These are phyloP conservation scores for Poeciliopsis turrubarensis DNA, from an alignment of 2,113 vertebrate species.

Conservation along the genomic window DNA sequence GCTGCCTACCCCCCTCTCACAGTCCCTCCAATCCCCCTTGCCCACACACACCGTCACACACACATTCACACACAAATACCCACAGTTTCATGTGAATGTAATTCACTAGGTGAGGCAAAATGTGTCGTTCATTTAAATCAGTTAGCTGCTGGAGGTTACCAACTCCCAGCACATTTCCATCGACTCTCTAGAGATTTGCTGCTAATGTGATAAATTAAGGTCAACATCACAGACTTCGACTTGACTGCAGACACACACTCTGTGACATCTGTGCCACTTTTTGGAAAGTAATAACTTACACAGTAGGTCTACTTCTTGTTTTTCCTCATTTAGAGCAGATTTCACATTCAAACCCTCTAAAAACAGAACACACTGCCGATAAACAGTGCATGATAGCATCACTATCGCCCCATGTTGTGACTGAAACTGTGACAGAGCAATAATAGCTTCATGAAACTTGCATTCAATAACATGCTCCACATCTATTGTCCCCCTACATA, in stretches of 20 bases:
- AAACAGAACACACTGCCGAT: neutral
- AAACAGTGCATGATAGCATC: neutral
- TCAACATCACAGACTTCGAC: slow-evolving; percentile 35
- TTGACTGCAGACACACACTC: neutral
- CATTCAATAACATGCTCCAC: too few species aligned
- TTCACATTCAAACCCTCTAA: neutral
- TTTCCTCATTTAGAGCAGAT: slow-evolving; percentile 8
- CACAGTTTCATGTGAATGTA: slow-evolving; percentile 36
- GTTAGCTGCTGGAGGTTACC: slow-evolving; percentile 55
- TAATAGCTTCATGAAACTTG: too few species aligned
- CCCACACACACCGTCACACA: neutral
- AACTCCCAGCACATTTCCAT: slow-evolving; percentile 56
- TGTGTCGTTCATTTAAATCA: slow-evolving; percentile 62
- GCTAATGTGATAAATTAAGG: slow-evolving; percentile 61
- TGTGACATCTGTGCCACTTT: slow-evolving; percentile 1
- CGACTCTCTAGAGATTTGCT: slow-evolving; percentile 44
- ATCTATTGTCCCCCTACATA: too few species aligned
- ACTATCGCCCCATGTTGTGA: neutral
- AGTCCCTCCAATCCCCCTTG: neutral
- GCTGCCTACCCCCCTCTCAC: neutral
- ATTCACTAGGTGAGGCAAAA: slow-evolving; percentile 63
- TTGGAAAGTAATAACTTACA: slow-evolving; percentile 24
- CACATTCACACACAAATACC: slow-evolving; percentile 2
- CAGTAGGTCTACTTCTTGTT: slow-evolving; percentile 8
- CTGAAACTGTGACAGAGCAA: neutral